phyloP scores from a whole-genome alignment of 2,113 vertebrate species.

The Epinephelus cyanopodus region DNA sequence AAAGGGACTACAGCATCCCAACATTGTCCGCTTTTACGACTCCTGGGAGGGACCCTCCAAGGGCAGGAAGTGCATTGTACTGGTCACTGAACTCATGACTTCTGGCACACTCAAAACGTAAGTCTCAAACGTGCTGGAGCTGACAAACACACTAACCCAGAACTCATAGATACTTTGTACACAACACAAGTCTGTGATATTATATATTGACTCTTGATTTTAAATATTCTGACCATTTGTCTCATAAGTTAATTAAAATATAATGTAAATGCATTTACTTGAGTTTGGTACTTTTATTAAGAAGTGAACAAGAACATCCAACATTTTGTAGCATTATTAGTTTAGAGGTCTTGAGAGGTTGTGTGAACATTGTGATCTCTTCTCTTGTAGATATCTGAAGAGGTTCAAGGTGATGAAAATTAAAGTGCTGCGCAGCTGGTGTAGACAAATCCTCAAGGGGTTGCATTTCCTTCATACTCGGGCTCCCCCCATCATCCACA shows the following conservation, averaged over 20 bases:
- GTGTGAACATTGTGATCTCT: conserved; percentile 8
- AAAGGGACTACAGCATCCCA: conserved; percentile 98
- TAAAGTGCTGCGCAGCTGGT: conserved; percentile 98
- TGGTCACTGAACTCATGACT: conserved; percentile 99
- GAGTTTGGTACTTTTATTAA: too few relatives aligned
- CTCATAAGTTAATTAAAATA: not conserved
- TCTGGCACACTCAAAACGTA: conserved; percentile 99
- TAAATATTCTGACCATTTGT: not conserved
- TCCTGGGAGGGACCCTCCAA: conserved; percentile 98
- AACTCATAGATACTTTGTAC: not conserved
- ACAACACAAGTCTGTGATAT: not conserved
- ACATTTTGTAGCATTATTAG: not conserved
- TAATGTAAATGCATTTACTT: too few relatives aligned
- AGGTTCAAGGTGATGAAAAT: conserved; percentile 99
- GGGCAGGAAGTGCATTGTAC: conserved; percentile 97
- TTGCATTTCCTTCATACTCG: conserved; percentile 98
- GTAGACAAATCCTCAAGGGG: conserved; percentile 97
- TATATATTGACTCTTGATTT: not conserved
- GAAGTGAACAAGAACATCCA: not conserved
- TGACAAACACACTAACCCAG: not conserved
- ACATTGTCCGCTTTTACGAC: conserved; percentile 99
- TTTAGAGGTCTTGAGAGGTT: not conserved
- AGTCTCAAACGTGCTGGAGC: conserved; percentile 74
- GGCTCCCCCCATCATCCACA: conserved; percentile 96
- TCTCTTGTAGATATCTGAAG: conserved; percentile 91